A percentile compares a stretch with the other conserved stretches of the same genome.
These are phyloP conservation scores for Toxonevra muliebris DNA, from an alignment of 2,888 invertebrate species.

Conservation along the genomic window DNA sequence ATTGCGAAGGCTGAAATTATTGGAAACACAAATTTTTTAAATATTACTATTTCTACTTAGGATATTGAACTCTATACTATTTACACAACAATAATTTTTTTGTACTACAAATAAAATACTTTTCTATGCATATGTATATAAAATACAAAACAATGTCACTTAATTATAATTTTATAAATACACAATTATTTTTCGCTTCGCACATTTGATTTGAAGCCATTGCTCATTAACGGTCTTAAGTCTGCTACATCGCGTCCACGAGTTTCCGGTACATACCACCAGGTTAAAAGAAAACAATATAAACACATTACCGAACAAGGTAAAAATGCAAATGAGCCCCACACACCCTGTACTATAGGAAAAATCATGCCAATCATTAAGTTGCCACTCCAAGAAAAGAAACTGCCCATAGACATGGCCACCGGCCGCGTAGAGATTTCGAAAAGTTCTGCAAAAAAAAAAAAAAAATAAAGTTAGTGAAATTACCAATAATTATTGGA, in stretches of 20 bases:
- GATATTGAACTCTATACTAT: too few relatives aligned
- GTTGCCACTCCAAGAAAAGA: conserved; percentile 88
- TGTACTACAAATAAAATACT: too few relatives aligned
- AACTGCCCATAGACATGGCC: conserved; percentile 85
- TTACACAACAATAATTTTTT: too few relatives aligned
- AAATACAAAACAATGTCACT: too few relatives aligned
- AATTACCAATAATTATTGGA: not conserved
- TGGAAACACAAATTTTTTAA: too few relatives aligned
- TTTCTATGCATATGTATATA: too few relatives aligned
- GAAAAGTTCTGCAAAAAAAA: conserved; percentile 73
- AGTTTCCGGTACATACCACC: conserved; percentile 55
- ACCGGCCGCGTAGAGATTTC: conserved; percentile 82
- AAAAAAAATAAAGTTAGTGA: too few relatives aligned
- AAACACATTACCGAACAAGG: conserved; percentile 69
- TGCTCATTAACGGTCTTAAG: conserved; percentile 50
- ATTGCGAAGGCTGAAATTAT: too few relatives aligned
- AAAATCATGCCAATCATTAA: conserved; percentile 83
- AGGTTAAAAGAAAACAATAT: conserved; percentile 48
- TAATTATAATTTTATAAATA: too few relatives aligned
- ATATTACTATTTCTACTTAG: too few relatives aligned
- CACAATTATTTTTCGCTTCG: conserved; percentile 11
- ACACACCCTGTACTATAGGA: conserved; percentile 69
- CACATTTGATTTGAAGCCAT: conserved; percentile 69
- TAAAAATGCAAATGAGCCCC: conserved; percentile 79
- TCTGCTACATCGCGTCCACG: conserved; percentile 51